These are phyloP conservation scores for Aporophyla lueneburgensis DNA, from an alignment of 2,888 invertebrate species.

Conservation along the genomic window DNA sequence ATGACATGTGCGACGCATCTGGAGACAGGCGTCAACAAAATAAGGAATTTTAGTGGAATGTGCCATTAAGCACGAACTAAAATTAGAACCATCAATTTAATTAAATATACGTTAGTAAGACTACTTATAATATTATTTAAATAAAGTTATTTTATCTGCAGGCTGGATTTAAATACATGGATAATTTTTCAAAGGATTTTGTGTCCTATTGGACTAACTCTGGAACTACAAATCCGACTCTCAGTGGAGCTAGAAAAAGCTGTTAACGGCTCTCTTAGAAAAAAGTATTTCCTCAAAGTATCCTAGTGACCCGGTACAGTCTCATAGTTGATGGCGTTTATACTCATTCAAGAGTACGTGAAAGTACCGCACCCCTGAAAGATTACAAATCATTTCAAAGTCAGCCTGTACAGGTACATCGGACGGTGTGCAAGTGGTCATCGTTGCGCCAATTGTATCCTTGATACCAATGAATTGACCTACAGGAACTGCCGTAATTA, in stretches of 20 bases:
- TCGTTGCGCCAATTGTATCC: constrained; percentile 67
- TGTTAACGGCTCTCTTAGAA: too few species aligned
- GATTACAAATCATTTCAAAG: constrained; percentile 18
- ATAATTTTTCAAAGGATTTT: background rate
- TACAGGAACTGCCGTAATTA: constrained; percentile 83
- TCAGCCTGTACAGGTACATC: constrained; percentile 5
- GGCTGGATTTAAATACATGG: background rate
- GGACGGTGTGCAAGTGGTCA: constrained; percentile 27
- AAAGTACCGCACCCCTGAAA: background rate
- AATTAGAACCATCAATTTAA: background rate
- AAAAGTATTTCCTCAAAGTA: background rate
- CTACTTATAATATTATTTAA: background rate
- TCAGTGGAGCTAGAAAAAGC: too few species aligned
- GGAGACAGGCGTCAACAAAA: constrained; percentile 6
- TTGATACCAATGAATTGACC: constrained; percentile 83
- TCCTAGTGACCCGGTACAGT: background rate
- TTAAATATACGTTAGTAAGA: background rate
- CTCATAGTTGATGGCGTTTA: too few species aligned
- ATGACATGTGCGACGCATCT: constrained; percentile 49
- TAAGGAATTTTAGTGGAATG: constrained; percentile 20
- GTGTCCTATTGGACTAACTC: background rate
- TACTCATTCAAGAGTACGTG: background rate
- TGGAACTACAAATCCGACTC: too few species aligned
- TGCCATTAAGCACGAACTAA: constrained; percentile 13
- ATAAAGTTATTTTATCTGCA: background rate